Evolutionary conservation across 37 sponge, comb jelly and placozoan species (phyloP).

Genomic region (Halichondria panicea): DNA sequence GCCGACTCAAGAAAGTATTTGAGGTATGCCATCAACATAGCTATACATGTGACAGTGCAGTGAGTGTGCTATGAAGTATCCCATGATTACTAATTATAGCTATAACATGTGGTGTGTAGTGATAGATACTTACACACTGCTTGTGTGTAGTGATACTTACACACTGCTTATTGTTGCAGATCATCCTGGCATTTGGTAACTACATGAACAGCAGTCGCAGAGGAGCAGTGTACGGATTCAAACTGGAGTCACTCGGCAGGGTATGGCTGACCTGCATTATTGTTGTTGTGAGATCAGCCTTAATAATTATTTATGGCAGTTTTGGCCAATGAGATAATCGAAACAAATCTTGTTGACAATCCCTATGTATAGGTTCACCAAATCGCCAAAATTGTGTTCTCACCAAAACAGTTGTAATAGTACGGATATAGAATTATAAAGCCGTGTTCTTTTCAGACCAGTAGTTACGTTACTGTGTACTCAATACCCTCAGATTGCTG

Average conservation of each 20-base stretch:
- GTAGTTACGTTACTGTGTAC: not conserved
- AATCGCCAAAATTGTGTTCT: too few species aligned
- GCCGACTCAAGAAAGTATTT: slow-evolving; percentile 72
- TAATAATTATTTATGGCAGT: too few species aligned
- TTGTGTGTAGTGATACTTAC: slow-evolving; percentile 2
- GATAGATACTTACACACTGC: not conserved
- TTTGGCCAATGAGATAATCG: too few species aligned
- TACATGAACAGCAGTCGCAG: slow-evolving; percentile 90
- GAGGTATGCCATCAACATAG: slow-evolving; percentile 47
- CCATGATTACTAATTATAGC: too few species aligned
- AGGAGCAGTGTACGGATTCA: slow-evolving; percentile 79
- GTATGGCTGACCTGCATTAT: slow-evolving; percentile 16
- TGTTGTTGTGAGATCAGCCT: too few species aligned
- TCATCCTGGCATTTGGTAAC: slow-evolving; percentile 90
- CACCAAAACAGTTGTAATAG: not conserved
- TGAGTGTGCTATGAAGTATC: not conserved
- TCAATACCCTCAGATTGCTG: slow-evolving; percentile 40
- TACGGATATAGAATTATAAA: not conserved
- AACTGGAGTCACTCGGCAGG: slow-evolving; percentile 73
- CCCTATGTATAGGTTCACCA: too few species aligned
- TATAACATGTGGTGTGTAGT: not conserved
- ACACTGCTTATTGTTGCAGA: slow-evolving; percentile 31
- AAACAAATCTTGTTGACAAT: too few species aligned
- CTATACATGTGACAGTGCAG: not conserved
- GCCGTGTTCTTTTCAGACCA: not conserved